These are phyloP conservation scores for Pecten maximus DNA, from an alignment of 2,888 invertebrate species.

Conservation along the genomic window DNA sequence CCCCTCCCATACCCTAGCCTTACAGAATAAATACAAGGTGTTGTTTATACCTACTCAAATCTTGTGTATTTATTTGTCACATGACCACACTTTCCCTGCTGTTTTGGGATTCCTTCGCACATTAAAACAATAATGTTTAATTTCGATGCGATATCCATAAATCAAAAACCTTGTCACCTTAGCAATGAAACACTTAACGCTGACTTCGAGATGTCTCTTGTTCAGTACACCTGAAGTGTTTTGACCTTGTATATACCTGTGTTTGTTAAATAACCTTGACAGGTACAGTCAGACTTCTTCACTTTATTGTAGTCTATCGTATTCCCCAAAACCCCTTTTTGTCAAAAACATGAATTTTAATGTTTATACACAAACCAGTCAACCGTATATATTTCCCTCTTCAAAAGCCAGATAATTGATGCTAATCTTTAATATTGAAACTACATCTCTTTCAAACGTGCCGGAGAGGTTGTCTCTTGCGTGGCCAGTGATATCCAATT, in stretches of 20 bases:
- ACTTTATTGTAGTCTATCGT: constrained; percentile 11
- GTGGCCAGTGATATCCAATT: neutral
- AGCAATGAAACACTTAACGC: neutral
- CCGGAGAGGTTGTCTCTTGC: neutral
- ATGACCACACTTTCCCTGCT: no score
- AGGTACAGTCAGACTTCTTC: neutral
- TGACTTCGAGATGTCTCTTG: neutral
- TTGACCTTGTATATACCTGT: neutral
- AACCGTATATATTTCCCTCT: neutral
- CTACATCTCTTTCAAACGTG: neutral
- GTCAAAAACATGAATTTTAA: constrained; percentile 1
- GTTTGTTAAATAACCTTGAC: constrained; percentile 15
- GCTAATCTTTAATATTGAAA: constrained; percentile 25
- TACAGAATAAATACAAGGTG: no score
- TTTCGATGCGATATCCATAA: neutral
- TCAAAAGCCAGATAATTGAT: neutral
- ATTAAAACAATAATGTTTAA: no score
- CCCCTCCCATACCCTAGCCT: no score
- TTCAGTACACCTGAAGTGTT: neutral
- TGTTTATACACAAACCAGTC: constrained; percentile 13
- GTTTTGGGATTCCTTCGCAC: no score
- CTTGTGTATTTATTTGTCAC: no score
- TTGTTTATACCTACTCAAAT: no score
- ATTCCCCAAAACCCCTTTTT: neutral
- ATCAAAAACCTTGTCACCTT: neutral